Percentiles rank a stretch among this genome's conserved stretches.
phyloP scores from a whole-genome alignment of 2,797 vertebrate genomes.

The Alectoris magna region DNA sequence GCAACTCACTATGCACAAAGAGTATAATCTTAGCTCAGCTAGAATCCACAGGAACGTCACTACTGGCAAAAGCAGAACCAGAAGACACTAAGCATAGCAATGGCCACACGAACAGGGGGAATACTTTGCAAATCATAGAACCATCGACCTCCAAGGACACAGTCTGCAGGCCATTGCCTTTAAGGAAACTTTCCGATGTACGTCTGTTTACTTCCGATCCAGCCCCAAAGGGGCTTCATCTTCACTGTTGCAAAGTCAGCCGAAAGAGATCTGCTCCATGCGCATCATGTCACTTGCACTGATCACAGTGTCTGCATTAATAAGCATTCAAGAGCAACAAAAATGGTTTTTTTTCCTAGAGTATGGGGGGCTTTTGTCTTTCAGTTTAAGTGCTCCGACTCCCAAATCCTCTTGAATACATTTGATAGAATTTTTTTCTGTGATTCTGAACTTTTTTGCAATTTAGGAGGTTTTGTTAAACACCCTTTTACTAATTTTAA shows the following conservation, averaged over 20 bases:
- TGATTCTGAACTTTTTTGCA: not conserved
- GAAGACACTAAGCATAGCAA: not conserved
- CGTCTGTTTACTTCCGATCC: not conserved
- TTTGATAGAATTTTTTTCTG: not conserved
- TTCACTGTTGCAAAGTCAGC: not conserved
- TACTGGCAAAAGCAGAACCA: not conserved
- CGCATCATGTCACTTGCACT: not conserved
- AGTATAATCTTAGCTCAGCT: not conserved
- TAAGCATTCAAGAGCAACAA: not conserved
- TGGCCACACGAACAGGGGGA: accelerated
- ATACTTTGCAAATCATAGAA: not conserved
- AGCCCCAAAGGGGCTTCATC: not conserved
- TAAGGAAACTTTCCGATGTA: not conserved
- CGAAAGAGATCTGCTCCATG: not conserved
- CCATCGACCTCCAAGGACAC: not conserved
- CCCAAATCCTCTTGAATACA: not conserved
- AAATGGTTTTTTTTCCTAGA: not conserved
- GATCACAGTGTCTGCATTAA: not conserved
- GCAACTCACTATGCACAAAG: not conserved
- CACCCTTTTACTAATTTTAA: not conserved
- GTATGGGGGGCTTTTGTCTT: not conserved
- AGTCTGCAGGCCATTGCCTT: not conserved
- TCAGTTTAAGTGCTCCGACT: not conserved
- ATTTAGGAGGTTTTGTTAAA: not conserved
- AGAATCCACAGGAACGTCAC: not conserved